Evolutionary conservation across 2,113 vertebrate genomes (phyloP).

Genomic region (Microcebus murinus): DNA sequence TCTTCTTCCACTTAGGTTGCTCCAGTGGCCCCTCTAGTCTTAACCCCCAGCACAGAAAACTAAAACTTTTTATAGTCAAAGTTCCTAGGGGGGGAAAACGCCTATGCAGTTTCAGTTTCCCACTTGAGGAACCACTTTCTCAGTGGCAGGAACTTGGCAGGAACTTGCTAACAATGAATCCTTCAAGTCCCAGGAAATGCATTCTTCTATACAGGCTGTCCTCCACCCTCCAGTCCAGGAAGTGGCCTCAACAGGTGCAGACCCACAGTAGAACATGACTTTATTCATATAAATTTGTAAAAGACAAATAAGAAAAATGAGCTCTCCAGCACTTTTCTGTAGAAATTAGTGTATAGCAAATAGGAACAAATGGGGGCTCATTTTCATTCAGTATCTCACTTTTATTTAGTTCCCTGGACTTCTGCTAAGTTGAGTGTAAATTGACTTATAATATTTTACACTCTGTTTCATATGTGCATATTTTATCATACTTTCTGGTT

Average conservation of each 20-base stretch:
- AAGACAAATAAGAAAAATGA: neutral
- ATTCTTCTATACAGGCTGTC: neutral
- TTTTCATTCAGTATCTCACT: neutral
- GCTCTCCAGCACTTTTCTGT: neutral
- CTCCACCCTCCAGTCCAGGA: neutral
- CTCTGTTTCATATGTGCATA: neutral
- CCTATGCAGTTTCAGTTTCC: slow-evolving; percentile 53
- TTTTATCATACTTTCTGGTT: neutral
- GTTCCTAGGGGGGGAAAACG: neutral
- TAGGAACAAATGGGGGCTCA: neutral
- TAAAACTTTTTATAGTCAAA: neutral
- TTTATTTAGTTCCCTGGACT: neutral
- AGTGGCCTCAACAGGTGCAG: neutral
- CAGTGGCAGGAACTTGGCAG: neutral
- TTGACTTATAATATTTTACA: neutral
- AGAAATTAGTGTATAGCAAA: neutral
- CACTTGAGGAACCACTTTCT: neutral
- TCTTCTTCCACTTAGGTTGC: neutral
- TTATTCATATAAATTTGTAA: neutral
- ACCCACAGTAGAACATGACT: neutral
- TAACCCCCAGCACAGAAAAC: neutral
- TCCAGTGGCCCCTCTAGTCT: neutral
- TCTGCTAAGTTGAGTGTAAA: neutral
- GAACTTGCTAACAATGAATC: neutral
- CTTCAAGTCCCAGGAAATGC: no score